Percentiles rank a stretch among this genome's conserved stretches.
Conservation (phyloP, 2,888 invertebrate genomes). For the Aporophyla nigra region DNA sequence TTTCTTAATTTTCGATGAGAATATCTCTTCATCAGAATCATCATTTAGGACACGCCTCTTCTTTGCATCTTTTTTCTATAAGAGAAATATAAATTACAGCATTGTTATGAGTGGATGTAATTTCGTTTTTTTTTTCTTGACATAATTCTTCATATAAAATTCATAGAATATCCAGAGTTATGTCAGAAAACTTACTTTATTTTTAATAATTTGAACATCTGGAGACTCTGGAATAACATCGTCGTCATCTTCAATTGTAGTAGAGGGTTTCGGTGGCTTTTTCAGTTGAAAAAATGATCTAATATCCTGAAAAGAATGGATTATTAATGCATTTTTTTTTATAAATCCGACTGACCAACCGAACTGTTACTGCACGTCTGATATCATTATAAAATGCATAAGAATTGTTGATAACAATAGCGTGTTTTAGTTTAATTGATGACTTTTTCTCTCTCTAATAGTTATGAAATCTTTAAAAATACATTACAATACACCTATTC, state of each 20-base stretch:
- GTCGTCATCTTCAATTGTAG: constrained; percentile 86
- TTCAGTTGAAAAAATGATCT: constrained; percentile 90
- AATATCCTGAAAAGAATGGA: constrained; percentile 89
- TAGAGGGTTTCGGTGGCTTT: constrained; percentile 70
- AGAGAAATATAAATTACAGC: background rate
- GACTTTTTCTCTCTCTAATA: background rate
- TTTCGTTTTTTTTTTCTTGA: background rate
- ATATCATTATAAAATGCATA: background rate
- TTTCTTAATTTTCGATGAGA: constrained; percentile 55
- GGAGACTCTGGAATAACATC: constrained; percentile 91
- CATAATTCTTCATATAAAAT: background rate
- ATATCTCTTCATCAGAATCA: constrained; percentile 67
- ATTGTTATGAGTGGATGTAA: background rate
- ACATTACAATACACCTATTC: background rate
- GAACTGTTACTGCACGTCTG: background rate
- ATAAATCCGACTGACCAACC: background rate
- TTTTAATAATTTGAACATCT: constrained; percentile 87
- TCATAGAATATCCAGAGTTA: background rate
- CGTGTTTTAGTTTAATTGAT: background rate
- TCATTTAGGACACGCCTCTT: constrained; percentile 55
- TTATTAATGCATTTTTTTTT: background rate
- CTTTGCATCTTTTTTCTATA: constrained; percentile 61
- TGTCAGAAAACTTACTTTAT: constrained; percentile 74
- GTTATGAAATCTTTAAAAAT: background rate
- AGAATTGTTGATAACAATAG: background rate